A percentile compares a stretch with the other conserved stretches of the same genome.
Evolutionary conservation across 1,140 invertebrate genomes (phyloP).

Genomic region (Drosophila grimshawi): DNA sequence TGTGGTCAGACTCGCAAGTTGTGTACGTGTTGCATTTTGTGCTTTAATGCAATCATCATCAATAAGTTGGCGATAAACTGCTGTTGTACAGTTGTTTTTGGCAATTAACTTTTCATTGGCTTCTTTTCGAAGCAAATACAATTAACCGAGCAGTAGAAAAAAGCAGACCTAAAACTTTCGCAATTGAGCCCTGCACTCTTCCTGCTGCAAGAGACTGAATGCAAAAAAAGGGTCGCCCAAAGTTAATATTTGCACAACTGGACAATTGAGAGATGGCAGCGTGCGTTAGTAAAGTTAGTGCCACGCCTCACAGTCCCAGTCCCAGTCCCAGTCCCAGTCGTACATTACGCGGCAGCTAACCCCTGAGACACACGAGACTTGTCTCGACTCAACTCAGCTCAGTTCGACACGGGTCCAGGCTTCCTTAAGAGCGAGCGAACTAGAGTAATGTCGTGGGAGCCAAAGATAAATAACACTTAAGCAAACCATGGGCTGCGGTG

Average conservation of each 20-base stretch:
- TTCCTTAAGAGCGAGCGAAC: constrained; percentile 56
- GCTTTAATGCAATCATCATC: constrained; percentile 60
- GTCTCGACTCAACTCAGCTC: constrained; percentile 17
- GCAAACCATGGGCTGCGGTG: constrained; percentile 40
- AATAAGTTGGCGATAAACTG: constrained; percentile 37
- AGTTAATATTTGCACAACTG: constrained; percentile 78
- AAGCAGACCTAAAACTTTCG: constrained; percentile 41
- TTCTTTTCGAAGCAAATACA: constrained; percentile 55
- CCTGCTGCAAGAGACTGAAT: constrained; percentile 22
- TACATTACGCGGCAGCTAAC: constrained; percentile 61
- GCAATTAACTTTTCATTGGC: constrained; percentile 71
- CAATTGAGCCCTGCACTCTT: constrained; percentile 49
- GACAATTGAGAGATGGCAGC: constrained; percentile 65
- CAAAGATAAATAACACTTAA: constrained; percentile 82
- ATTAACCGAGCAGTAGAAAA: constrained; percentile 28
- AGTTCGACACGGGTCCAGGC: constrained; percentile 5
- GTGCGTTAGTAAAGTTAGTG: constrained; percentile 14
- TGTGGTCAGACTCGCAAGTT: neutral
- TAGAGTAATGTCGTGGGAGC: constrained; percentile 81
- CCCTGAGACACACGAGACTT: constrained; percentile 37
- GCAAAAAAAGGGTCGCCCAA: constrained; percentile 53
- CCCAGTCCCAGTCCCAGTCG: constrained; percentile 40
- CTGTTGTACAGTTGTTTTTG: constrained; percentile 9
- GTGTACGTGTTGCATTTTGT: constrained; percentile 5
- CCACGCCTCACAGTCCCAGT: constrained; percentile 3